Percentiles rank a stretch among this genome's conserved stretches.
These are phyloP conservation scores for Byasa hedistus DNA, from an alignment of 2,888 invertebrate genomes.

Conservation along the genomic window DNA sequence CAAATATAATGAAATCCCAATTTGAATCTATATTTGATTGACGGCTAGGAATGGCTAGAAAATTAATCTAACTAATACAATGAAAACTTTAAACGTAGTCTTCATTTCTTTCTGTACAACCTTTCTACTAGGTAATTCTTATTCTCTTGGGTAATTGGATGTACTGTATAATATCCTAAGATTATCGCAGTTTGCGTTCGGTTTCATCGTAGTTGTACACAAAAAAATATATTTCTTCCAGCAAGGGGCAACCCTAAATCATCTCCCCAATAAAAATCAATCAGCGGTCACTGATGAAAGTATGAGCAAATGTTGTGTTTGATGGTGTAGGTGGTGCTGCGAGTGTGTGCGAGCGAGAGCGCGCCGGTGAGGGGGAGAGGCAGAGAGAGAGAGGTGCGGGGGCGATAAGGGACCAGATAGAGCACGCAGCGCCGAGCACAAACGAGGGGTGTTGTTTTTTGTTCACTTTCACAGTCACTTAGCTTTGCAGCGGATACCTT, in stretches of 20 bases:
- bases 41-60: no score
- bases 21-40: no score
- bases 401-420: neutral
- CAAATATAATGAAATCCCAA: no score
- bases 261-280: constrained; percentile 71
- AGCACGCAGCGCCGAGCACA: neutral
- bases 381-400: neutral
- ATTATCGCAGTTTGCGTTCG: no score
- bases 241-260: constrained; percentile 52
- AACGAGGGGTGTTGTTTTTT: constrained; percentile 1
- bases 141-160: no score
- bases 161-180: no score
- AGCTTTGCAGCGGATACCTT: neutral
- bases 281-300: constrained; percentile 60
- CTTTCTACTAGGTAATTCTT: no score
- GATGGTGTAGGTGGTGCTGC: constrained; percentile 16
- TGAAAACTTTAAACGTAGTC: no score
- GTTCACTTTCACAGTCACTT: neutral
- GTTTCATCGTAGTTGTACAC: neutral
- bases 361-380: neutral
- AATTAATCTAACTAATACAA: no score
- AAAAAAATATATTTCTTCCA: neutral
- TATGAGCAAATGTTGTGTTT: constrained; percentile 28
- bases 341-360: neutral
- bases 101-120: no score